phyloP scores from a whole-genome alignment of 2,113 vertebrate genomes.

The Bostrychus sinensis region DNA sequence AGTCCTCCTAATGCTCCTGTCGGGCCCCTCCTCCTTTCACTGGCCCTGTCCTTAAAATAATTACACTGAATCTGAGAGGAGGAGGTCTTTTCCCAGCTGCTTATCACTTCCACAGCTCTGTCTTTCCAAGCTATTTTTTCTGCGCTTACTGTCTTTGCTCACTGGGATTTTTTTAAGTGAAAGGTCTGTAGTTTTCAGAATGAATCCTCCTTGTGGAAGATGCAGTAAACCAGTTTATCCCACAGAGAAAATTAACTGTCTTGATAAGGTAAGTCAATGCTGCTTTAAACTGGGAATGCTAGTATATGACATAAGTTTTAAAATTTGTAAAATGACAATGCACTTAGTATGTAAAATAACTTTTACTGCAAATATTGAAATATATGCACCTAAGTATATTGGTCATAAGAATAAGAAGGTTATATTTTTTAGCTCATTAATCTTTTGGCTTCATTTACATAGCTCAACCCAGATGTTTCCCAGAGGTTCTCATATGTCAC shows the following conservation, averaged over 20 bases:
- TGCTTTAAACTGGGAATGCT: no score
- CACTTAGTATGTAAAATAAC: no score
- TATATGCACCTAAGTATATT: no score
- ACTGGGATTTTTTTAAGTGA: not conserved
- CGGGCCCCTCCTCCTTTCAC: slow-evolving; percentile 53
- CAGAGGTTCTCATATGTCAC: not conserved
- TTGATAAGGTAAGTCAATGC: slow-evolving; percentile 93
- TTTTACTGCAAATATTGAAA: no score
- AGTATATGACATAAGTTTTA: not conserved
- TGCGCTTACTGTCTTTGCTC: not conserved
- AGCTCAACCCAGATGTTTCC: not conserved
- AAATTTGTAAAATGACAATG: no score
- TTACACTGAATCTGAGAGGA: slow-evolving; percentile 12
- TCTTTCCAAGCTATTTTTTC: not conserved
- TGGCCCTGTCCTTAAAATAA: slow-evolving; percentile 18
- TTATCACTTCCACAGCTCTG: not conserved
- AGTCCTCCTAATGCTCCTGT: not conserved
- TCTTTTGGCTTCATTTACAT: not conserved
- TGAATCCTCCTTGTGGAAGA: slow-evolving; percentile 94
- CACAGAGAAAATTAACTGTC: slow-evolving; percentile 95
- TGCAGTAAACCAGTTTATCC: slow-evolving; percentile 95
- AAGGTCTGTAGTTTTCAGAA: slow-evolving; percentile 47
- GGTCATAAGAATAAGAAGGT: no score
- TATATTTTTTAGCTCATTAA: no score
- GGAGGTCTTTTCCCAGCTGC: slow-evolving; percentile 1